Percentiles rank a stretch among this genome's conserved stretches.
Conservation (phyloP, 2,797 vertebrate species). For the Lophura swinhoii region DNA sequence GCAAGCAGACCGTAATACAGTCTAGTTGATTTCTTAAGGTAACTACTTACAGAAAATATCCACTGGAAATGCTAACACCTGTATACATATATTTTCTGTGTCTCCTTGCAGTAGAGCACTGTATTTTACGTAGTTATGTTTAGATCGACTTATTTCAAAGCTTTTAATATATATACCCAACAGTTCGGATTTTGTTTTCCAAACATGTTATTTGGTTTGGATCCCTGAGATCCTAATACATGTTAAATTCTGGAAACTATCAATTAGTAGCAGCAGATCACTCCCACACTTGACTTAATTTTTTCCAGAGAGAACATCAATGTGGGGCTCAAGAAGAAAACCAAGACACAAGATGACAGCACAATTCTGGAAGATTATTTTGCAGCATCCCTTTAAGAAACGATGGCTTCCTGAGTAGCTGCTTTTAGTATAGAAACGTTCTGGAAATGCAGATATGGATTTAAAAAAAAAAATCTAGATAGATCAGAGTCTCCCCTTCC, state of each 20-base stretch:
- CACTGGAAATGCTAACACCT: not conserved
- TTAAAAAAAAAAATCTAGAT: too few relatives aligned
- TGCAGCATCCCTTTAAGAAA: not conserved
- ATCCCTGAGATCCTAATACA: not conserved
- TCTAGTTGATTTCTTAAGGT: too few relatives aligned
- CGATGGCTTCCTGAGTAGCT: not conserved
- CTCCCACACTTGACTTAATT: not conserved
- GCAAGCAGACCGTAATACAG: not conserved
- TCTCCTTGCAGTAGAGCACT: not conserved
- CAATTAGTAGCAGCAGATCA: not conserved
- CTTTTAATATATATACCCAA: not conserved
- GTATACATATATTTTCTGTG: not conserved
- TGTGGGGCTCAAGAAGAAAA: not conserved
- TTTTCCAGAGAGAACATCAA: not conserved
- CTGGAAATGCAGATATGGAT: not conserved
- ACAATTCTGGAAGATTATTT: not conserved
- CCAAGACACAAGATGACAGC: not conserved
- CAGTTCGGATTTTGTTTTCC: not conserved
- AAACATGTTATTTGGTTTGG: fast-evolving
- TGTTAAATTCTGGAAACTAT: not conserved
- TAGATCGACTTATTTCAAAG: not conserved
- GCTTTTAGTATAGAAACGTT: not conserved
- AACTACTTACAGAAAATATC: not conserved
- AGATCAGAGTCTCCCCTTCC: not conserved
- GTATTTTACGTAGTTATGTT: not conserved